Evolutionary conservation across 2,888 invertebrate genomes (phyloP).

Genomic region (Nycteola revayana): DNA sequence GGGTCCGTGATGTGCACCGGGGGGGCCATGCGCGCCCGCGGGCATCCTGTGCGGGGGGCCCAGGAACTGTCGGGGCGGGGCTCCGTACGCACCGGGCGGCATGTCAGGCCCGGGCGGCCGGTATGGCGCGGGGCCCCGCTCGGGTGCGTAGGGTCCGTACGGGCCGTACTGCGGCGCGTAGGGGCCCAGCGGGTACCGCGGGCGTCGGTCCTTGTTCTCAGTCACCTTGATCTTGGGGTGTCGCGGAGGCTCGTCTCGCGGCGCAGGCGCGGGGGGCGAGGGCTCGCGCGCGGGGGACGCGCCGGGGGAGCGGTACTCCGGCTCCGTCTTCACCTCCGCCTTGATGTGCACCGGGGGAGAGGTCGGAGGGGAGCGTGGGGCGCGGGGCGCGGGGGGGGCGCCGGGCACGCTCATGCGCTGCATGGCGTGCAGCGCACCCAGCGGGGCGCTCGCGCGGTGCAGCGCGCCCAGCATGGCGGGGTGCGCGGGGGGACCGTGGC

Average conservation of each 20-base stretch:
- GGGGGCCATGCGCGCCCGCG: constrained; percentile 1
- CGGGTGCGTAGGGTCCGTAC: constrained; percentile 70
- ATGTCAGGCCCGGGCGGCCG: constrained; percentile 17
- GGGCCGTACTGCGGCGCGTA: constrained; percentile 75
- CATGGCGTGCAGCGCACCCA: constrained; percentile 9
- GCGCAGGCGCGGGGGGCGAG: constrained; percentile 42
- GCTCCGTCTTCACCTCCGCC: constrained; percentile 74
- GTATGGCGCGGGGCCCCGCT: constrained; percentile 17
- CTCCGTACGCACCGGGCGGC: constrained; percentile 18
- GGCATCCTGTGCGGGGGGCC: constrained; percentile 30
- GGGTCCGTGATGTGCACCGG: neutral
- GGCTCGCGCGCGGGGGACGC: constrained; percentile 42
- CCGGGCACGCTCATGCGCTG: constrained; percentile 15
- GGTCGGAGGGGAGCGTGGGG: constrained; percentile 19
- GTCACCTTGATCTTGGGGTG: constrained; percentile 75
- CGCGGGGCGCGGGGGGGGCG: constrained; percentile 12
- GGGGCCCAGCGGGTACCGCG: constrained; percentile 69
- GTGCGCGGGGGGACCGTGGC: constrained; percentile 13
- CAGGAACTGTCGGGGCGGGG: constrained; percentile 22
- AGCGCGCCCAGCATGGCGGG: constrained; percentile 1
- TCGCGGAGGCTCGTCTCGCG: constrained; percentile 49
- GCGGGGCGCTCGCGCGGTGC: no score
- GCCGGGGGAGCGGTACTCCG: constrained; percentile 64
- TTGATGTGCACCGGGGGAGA: constrained; percentile 62
- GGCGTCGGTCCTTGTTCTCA: constrained; percentile 68